phyloP scores from a whole-genome alignment of 2,888 invertebrate genomes.

The Phytoseiulus persimilis region DNA sequence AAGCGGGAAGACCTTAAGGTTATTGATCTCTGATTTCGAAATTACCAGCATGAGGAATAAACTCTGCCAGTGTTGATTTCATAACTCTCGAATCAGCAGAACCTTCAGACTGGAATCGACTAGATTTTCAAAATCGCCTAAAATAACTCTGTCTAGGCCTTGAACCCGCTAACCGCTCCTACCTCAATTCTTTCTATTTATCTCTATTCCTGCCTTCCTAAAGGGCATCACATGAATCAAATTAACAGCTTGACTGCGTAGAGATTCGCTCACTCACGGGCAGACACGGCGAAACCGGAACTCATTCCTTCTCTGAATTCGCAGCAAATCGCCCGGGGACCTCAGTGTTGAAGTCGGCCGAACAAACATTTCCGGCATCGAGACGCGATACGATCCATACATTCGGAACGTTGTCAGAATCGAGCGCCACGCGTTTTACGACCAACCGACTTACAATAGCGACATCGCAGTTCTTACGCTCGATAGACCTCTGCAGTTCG shows the following conservation, averaged over 20 bases:
- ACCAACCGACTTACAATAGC: slow-evolving; percentile 16
- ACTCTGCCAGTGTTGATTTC: neutral
- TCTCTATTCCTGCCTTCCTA: too few species aligned
- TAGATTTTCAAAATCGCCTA: neutral
- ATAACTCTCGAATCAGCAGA: neutral
- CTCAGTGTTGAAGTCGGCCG: slow-evolving; percentile 18
- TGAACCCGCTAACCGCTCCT: neutral
- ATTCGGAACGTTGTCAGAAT: neutral
- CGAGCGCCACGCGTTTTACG: slow-evolving; percentile 6
- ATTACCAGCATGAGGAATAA: neutral
- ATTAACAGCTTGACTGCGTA: too few species aligned
- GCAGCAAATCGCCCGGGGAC: neutral
- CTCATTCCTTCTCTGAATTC: neutral
- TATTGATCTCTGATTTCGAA: neutral
- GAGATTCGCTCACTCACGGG: too few species aligned
- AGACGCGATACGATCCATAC: neutral
- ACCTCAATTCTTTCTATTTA: too few species aligned
- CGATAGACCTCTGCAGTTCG: slow-evolving; percentile 31
- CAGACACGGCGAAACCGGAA: too few species aligned
- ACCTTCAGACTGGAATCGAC: neutral
- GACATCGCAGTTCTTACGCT: slow-evolving; percentile 22
- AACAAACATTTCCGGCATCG: slow-evolving; percentile 12
- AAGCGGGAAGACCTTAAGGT: neutral
- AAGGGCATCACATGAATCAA: too few species aligned
- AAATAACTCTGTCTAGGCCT: neutral